Base-by-base conservation (phyloP, 1,140 invertebrate species). In the Bombyx mandarina region DNA sequence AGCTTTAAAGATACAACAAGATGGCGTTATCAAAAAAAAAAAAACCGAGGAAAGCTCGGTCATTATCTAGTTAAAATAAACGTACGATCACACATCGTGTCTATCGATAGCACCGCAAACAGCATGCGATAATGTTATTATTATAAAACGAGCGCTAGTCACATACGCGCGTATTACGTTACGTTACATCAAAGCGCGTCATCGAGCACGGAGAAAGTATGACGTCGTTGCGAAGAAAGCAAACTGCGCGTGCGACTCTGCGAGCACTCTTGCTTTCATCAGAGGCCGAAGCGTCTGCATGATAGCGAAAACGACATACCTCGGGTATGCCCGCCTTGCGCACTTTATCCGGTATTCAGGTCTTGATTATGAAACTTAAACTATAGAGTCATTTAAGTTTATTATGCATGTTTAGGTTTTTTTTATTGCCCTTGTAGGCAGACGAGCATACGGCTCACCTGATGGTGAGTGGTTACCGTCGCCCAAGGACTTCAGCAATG, bases 251-350 rank as follows among this genome's bases (percentile, higher is more conserved):
- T 74, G 76, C 78, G 79, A 65, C 73, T 68, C 58, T 54, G 69
- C 54, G 57, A 57, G 50, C 57, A 84, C 81, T 86, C 68, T 86
- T 83, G 73, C 79, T 86, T 84, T 86, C 79, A 76, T 63, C 70
- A 63, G 79, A 76, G 83, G 83, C 66, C 79, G 75, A 62, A 57
- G 46, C 71, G 81, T 84, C 81, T 84, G 75, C 67, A 54, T 74
- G 83, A 84, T 82, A 84, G 81, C 79, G 81, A 84, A 86, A 86
- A 82, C 69, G 79, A 76, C 82, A 83, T 67, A 79, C 80, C 77
- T 79, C 62, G 62, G 46, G 67, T 72, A 64, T 71, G 69, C 61
- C 65, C 66, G 66, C 66, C 52, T 63, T 63, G 71, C 77, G 75
- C n/a, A 9, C 79, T 81, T 75, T 75, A 82, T 79, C 73, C 71